Base-by-base conservation (phyloP, 2,888 invertebrate species). In the Tricholauxania praeusta region DNA sequence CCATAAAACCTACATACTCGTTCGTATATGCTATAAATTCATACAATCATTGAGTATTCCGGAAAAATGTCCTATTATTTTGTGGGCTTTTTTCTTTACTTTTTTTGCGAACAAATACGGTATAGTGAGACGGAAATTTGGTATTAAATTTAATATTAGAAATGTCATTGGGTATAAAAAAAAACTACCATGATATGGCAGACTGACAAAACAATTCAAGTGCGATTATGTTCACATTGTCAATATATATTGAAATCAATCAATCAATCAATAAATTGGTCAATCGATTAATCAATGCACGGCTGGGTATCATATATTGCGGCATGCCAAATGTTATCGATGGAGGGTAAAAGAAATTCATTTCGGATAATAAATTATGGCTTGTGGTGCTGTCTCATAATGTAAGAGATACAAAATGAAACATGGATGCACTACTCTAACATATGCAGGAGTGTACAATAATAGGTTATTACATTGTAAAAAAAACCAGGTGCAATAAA, bases 231-330 rank as follows among this genome's bases (percentile, higher is more conserved):
- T 51, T 17, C 57, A 57, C 69, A 69, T 69, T 69, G 64, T 55
- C 72, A n/a, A 53, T 19, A 64, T 64, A 72, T 70, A 74, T 72
- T 67, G 64, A 72, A 52, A 55, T 59, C 71, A 75, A 75, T 75
- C 72, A 69, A 70, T 69, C 69, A 75, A 62, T 60, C 68, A 72
- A 66, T 66, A 48, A 70, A 66, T 72, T 72, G 70, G 67, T 70
- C 73, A 73, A 51, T 66, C 59, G 72, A 70, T 72, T 72, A 72
- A 70, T 70, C 73, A 73, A 51, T 49, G 66, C 65, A 66, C 59
- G 57, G 57, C 57, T 60, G 19, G 51, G 32, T 73, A 62, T 73
- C 73, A 73, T 73, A 75, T 75, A 55, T 52, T 69, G 69, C 52
- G 62, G 51, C 32, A n/a, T 52, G 28, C 60, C 60, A 57, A 59